Conservation (phyloP, 1,140 invertebrate genomes). For the Pachypeltis micranthus region DNA sequence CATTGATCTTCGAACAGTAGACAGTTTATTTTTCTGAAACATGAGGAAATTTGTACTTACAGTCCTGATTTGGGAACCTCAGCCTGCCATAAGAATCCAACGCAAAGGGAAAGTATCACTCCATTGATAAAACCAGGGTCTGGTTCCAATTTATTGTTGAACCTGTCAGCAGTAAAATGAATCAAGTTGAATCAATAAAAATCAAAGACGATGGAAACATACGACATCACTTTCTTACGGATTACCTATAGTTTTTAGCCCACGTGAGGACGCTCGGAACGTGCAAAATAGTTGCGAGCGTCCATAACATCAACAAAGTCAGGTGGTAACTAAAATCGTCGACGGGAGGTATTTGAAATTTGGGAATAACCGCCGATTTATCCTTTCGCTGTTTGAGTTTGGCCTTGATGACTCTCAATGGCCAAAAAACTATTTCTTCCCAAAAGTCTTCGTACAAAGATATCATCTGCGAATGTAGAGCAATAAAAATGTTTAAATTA, state of each 20-base stretch:
- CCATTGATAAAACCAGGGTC: constrained; percentile 33
- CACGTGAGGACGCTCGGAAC: constrained; percentile 37
- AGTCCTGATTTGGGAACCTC: constrained; percentile 30
- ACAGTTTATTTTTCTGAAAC: too few species aligned
- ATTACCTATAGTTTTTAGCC: constrained; percentile 39
- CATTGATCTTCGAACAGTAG: too few species aligned
- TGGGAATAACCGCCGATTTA: background rate
- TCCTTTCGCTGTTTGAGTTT: constrained; percentile 10
- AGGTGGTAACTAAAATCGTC: constrained; percentile 30
- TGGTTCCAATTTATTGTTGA: constrained; percentile 32
- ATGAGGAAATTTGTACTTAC: constrained; percentile 23
- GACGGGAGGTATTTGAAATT: constrained; percentile 19
- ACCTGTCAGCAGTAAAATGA: constrained; percentile 29
- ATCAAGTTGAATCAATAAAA: too few species aligned
- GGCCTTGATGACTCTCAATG: constrained; percentile 14
- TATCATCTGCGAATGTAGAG: constrained; percentile 4
- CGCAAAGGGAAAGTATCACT: constrained; percentile 33
- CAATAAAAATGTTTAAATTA: background rate
- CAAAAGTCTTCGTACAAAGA: constrained; percentile 21
- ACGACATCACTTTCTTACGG: too few species aligned
- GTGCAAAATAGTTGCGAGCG: constrained; percentile 33
- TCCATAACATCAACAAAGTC: constrained; percentile 34
- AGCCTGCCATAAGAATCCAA: constrained; percentile 33
- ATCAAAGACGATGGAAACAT: too few species aligned
- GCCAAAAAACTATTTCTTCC: constrained; percentile 22